phyloP scores from a whole-genome alignment of 2,797 vertebrate species.

The Novumbra hubbsi region DNA sequence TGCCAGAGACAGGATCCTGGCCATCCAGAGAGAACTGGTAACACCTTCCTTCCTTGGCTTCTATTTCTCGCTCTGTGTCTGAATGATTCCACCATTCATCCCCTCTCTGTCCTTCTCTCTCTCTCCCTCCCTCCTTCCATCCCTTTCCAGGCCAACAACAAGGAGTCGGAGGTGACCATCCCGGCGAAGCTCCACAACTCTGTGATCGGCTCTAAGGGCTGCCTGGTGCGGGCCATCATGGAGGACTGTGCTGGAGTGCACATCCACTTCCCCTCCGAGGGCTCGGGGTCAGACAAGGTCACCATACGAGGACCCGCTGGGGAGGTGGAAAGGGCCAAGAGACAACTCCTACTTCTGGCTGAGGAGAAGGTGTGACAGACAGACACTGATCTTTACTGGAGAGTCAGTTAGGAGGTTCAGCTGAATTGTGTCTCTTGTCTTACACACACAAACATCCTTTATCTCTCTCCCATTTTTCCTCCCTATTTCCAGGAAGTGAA shows the following conservation, averaged over 20 bases:
- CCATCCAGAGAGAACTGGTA: constrained; percentile 81
- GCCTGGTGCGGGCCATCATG: constrained; percentile 82
- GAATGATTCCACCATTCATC: not conserved
- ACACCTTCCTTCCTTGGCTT: not conserved
- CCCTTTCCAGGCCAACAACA: constrained; percentile 80
- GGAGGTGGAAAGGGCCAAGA: constrained; percentile 78
- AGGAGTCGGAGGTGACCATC: constrained; percentile 78
- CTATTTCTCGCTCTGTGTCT: not conserved
- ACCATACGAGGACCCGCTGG: constrained; percentile 74
- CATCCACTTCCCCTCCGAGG: constrained; percentile 80
- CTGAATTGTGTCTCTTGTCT: not conserved
- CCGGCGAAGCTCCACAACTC: constrained; percentile 83
- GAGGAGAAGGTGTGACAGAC: constrained; percentile 76
- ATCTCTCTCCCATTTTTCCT: not conserved
- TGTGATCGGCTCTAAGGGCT: constrained; percentile 81
- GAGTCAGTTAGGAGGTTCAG: not conserved
- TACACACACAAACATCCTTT: too few species aligned
- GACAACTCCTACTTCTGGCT: constrained; percentile 77
- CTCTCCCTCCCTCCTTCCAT: not conserved
- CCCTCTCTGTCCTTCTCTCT: not conserved
- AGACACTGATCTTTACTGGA: not conserved
- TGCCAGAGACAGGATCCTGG: constrained; percentile 76
- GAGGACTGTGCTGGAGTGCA: constrained; percentile 83
- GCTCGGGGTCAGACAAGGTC: constrained; percentile 77
- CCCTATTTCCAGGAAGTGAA: constrained; percentile 72